Evolutionary conservation across 2,797 vertebrate genomes (phyloP).

Genomic region (Lagocephalus sceleratus): DNA sequence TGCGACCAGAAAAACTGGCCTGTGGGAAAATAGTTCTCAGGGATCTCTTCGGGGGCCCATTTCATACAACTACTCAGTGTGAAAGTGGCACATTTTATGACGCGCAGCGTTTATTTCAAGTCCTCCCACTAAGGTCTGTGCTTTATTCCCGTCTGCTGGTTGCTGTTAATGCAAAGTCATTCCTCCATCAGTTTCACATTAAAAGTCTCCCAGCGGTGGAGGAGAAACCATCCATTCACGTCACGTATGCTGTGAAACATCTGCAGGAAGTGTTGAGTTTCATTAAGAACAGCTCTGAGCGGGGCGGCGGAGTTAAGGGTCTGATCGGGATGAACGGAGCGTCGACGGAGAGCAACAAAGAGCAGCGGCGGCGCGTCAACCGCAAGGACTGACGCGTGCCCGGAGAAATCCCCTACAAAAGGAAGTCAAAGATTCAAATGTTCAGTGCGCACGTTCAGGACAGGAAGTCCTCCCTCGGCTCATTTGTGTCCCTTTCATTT

Average conservation of each 20-base stretch:
- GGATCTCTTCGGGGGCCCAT: too few relatives aligned
- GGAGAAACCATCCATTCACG: slow-evolving; percentile 49
- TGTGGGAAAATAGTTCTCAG: too few relatives aligned
- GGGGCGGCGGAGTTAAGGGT: slow-evolving; percentile 20
- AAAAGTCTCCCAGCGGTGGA: slow-evolving; percentile 43
- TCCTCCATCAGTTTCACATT: slow-evolving; percentile 54
- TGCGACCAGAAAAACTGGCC: too few relatives aligned
- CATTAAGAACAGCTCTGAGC: slow-evolving; percentile 39
- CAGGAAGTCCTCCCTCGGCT: slow-evolving; percentile 17
- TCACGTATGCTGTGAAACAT: slow-evolving; percentile 63
- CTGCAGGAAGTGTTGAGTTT: slow-evolving; percentile 57
- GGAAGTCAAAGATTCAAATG: neutral
- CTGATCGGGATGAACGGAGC: slow-evolving; percentile 23
- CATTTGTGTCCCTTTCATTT: slow-evolving; percentile 37
- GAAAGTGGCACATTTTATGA: too few relatives aligned
- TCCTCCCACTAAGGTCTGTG: slow-evolving; percentile 13
- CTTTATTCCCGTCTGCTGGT: slow-evolving; percentile 38
- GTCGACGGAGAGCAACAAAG: too few relatives aligned
- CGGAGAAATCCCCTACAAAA: too few relatives aligned
- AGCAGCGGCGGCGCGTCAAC: neutral
- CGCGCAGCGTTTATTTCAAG: too few relatives aligned
- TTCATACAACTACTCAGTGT: too few relatives aligned
- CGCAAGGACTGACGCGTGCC: too few relatives aligned
- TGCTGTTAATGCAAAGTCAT: slow-evolving; percentile 31
- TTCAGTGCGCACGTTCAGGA: neutral